Percentiles rank a stretch among this genome's conserved stretches.
These are phyloP conservation scores for Brachylomia viminalis DNA, from an alignment of 2,888 invertebrate genomes.

Conservation along the genomic window DNA sequence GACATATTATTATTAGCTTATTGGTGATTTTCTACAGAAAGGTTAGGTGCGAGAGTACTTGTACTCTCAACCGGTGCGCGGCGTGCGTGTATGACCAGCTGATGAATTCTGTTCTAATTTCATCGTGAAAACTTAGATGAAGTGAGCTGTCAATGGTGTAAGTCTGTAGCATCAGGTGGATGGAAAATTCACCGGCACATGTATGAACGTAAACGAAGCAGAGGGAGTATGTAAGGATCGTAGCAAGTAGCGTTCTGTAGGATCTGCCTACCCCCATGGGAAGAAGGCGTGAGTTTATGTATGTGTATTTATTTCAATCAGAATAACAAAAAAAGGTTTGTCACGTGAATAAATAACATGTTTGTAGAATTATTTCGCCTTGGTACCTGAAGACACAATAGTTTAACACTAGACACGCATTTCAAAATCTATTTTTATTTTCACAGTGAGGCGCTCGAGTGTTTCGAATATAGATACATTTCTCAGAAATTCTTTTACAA, in stretches of 20 bases:
- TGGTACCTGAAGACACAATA: background rate
- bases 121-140: background rate
- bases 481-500: constrained; percentile 9
- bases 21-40: background rate
- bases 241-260: background rate
- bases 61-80: background rate
- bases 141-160: background rate
- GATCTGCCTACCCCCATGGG: background rate
- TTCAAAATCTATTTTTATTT: background rate
- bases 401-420: background rate
- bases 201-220: background rate
- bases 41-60: background rate
- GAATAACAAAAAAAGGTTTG: background rate
- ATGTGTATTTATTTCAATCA: background rate
- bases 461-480: background rate
- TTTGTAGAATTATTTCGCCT: background rate
- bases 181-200: background rate
- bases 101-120: background rate
- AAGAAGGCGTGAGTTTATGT: background rate
- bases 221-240: background rate
- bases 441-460: background rate
- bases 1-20: background rate
- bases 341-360: background rate
- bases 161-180: background rate
- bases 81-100: background rate